phyloP scores from a whole-genome alignment of 2,113 vertebrate species.

The Chlamydotis undulata region DNA sequence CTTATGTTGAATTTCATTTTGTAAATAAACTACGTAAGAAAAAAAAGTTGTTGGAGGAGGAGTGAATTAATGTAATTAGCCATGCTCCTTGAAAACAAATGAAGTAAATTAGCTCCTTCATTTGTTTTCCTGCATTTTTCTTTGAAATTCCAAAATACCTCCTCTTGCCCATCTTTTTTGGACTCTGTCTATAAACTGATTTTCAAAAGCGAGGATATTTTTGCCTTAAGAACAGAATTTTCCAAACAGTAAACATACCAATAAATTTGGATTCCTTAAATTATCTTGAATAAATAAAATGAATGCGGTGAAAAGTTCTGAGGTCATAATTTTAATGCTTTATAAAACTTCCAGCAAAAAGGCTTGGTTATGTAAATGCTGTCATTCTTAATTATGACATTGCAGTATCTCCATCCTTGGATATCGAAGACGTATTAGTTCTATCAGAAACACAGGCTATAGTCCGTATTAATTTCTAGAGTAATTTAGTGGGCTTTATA shows the following conservation, averaged over 20 bases:
- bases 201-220: not conserved
- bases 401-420: not conserved
- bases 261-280: not conserved
- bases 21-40: not conserved
- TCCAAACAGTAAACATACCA: not conserved
- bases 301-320: rapidly evolving
- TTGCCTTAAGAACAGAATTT: not conserved
- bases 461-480: not conserved
- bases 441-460: not conserved
- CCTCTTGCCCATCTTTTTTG: not conserved
- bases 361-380: not conserved
- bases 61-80: not conserved
- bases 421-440: not conserved
- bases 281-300: not conserved
- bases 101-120: not conserved
- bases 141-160: not conserved
- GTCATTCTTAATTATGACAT: not conserved
- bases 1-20: not conserved
- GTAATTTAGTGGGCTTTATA: not conserved
- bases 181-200: not conserved
- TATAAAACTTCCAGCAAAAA: not conserved
- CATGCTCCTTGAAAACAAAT: not conserved
- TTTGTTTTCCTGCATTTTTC: not conserved
- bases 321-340: not conserved
- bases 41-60: not conserved